phyloP scores from a whole-genome alignment of 2,797 vertebrate species.

The Esox lucius region DNA sequence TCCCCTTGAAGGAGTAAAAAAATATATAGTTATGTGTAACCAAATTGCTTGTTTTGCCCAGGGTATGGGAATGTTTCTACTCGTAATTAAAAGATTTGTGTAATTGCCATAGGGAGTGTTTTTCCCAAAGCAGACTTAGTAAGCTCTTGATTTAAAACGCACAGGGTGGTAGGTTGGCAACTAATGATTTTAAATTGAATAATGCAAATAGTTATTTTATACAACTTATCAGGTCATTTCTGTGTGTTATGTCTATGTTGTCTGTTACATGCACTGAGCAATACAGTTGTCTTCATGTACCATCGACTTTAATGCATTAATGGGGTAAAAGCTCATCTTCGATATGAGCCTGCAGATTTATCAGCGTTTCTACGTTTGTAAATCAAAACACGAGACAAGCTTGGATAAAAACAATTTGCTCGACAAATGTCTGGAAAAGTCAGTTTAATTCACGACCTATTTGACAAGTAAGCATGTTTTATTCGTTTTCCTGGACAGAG shows the following conservation, averaged over 20 bases:
- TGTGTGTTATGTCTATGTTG: conserved; percentile 15
- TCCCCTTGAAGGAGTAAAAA: conserved; percentile 35
- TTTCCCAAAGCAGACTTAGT: not conserved
- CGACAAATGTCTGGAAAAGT: not conserved
- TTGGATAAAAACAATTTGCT: conserved; percentile 19
- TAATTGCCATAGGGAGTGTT: not conserved
- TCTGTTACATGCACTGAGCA: conserved; percentile 20
- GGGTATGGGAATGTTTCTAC: conserved; percentile 4
- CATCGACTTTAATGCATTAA: conserved; percentile 39
- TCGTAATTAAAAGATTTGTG: not conserved
- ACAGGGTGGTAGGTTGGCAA: not conserved
- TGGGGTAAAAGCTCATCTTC: conserved; percentile 7
- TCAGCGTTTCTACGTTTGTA: conserved; percentile 19
- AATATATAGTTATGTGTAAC: conserved; percentile 26
- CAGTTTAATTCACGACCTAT: conserved; percentile 7
- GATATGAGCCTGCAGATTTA: conserved; percentile 33
- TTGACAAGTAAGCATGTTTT: conserved; percentile 19
- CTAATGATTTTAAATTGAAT: not conserved
- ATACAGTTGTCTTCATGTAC: conserved; percentile 35
- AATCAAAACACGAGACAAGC: conserved; percentile 5
- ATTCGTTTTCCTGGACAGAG: not conserved
- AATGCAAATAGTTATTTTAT: not conserved
- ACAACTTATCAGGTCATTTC: not conserved
- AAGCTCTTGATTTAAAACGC: conserved; percentile 1
- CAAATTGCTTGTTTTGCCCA: conserved; percentile 6